A percentile compares a stretch with the other conserved stretches of the same genome.
Evolutionary conservation across 2,797 vertebrate genomes (phyloP).

Genomic region (Oreochromis grahami): DNA sequence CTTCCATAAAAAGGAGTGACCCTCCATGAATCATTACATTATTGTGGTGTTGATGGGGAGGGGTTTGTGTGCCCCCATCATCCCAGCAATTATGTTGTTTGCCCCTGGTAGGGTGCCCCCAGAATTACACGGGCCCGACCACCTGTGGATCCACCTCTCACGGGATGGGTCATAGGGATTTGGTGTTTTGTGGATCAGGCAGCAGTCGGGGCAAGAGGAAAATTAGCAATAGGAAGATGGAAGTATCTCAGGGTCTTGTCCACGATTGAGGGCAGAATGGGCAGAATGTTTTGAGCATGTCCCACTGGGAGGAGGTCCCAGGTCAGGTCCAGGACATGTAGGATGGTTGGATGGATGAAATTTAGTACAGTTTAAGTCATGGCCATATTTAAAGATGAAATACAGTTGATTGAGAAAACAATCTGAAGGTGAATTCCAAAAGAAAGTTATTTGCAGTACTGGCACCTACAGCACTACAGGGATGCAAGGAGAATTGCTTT

Average conservation of each 20-base stretch:
- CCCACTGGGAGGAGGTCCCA: too few species aligned
- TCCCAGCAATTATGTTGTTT: background rate
- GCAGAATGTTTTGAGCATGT: background rate
- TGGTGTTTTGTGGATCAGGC: background rate
- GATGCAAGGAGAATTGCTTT: background rate
- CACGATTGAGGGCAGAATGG: background rate
- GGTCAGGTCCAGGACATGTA: background rate
- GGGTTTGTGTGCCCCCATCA: background rate
- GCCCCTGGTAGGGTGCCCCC: background rate
- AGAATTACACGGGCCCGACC: fast-evolving
- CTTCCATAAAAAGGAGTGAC: background rate
- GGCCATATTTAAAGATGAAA: background rate
- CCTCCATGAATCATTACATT: background rate
- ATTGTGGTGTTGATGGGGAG: background rate
- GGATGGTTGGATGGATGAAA: background rate
- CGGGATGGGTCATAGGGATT: background rate
- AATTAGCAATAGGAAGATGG: background rate
- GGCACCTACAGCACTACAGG: background rate
- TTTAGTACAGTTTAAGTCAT: background rate
- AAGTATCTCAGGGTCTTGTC: background rate
- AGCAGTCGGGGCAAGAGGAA: background rate
- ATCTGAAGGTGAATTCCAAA: background rate
- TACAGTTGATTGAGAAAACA: background rate
- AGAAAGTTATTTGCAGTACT: background rate
- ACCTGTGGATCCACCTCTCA: background rate